These are phyloP conservation scores for Ochlodes sylvanus DNA, from an alignment of 2,888 invertebrate species.

Conservation along the genomic window DNA sequence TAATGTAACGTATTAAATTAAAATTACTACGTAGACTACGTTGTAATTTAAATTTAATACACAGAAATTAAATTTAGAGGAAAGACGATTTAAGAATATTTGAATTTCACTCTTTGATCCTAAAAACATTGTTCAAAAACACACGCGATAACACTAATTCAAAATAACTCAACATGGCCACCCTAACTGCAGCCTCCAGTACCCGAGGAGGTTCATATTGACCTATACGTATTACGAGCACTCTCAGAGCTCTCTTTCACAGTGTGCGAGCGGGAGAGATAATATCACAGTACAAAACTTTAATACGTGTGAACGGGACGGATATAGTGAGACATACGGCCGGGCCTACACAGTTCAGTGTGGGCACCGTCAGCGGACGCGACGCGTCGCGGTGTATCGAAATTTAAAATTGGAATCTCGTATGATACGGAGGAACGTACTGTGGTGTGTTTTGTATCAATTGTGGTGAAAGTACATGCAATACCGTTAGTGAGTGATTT, in stretches of 20 bases:
- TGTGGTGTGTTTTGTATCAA: conserved; percentile 8
- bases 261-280: conserved; percentile 62
- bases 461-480: conserved; percentile 7
- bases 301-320: conserved; percentile 57
- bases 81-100: not conserved
- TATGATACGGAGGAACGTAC: conserved; percentile 3
- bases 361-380: conserved; percentile 66
- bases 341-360: conserved; percentile 75
- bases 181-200: conserved; percentile 82
- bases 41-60: too few relatives aligned
- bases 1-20: too few relatives aligned
- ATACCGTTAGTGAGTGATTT: conserved; percentile 7
- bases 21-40: too few relatives aligned
- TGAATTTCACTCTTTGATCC: conserved; percentile 12
- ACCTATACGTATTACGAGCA: conserved; percentile 84
- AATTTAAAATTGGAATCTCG: conserved; percentile 10
- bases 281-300: conserved; percentile 48
- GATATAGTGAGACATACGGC: conserved; percentile 60
- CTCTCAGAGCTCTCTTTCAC: conserved; percentile 75
- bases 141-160: not conserved
- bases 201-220: conserved; percentile 84
- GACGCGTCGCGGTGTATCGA: conserved; percentile 38
- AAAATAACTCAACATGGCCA: conserved; percentile 50
- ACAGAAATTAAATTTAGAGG: too few relatives aligned
- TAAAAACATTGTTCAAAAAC: not conserved